phyloP scores from a whole-genome alignment of 2,888 invertebrate genomes.

The Parnassius apollo region DNA sequence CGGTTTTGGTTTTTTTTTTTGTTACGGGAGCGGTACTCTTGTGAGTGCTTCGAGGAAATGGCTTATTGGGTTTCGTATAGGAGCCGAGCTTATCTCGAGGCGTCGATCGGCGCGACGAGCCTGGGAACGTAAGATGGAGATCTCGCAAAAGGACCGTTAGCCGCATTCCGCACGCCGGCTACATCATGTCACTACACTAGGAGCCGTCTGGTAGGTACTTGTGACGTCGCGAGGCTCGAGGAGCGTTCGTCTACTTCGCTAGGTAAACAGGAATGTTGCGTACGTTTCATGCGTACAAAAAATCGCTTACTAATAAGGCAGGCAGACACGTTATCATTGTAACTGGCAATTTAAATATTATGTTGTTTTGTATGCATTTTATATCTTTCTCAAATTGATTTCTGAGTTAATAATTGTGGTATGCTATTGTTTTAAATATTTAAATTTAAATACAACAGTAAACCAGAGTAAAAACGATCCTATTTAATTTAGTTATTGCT shows the following conservation, averaged over 20 bases:
- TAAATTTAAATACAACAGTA: neutral
- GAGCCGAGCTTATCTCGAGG: constrained; percentile 67
- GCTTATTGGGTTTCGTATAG: constrained; percentile 78
- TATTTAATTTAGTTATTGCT: constrained; percentile 28
- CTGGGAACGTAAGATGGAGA: constrained; percentile 56
- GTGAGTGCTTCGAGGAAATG: constrained; percentile 76
- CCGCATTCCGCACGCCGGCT: constrained; percentile 38
- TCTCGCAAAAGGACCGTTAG: constrained; percentile 56
- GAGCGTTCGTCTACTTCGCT: neutral
- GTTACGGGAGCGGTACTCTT: constrained; percentile 70
- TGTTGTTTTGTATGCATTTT: neutral
- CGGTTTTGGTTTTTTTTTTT: constrained; percentile 69
- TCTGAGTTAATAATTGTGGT: neutral
- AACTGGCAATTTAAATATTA: neutral
- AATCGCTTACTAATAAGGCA: neutral
- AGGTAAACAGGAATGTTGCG: neutral
- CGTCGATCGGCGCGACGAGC: constrained; percentile 57
- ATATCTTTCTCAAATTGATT: neutral
- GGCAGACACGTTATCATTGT: too few relatives aligned
- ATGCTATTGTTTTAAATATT: neutral
- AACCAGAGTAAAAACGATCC: neutral
- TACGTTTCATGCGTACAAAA: neutral
- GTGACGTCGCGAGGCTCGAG: constrained; percentile 43
- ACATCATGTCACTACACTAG: constrained; percentile 49
- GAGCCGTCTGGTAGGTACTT: constrained; percentile 33